Evolutionary conservation across 2,888 invertebrate genomes (phyloP), one percentile per base, ranked within the genome.

Genomic region (Synanthedon tipuliformis): DNA sequence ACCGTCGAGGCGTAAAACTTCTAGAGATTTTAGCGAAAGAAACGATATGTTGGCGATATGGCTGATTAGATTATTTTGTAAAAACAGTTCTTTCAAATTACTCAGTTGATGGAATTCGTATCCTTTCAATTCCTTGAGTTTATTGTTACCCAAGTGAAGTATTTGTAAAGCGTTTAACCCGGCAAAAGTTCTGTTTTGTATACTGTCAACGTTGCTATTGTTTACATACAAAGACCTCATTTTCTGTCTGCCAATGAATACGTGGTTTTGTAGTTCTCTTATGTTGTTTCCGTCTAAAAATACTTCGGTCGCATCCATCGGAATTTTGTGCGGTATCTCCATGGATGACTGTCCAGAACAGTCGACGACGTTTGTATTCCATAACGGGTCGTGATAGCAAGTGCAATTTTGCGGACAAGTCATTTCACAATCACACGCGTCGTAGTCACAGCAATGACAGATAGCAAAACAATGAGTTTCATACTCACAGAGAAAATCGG

Each of bases 381-480:
- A 97, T 59, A 94, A 92, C 75, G 95, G 94, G 73, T 98, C 97
- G 78, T 96, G 96, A 84, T 95, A 97, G 80, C 98, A 98, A 63
- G 94, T 93, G 87, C 98, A 98, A 69, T 95, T 95, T 66, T 92
- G 91, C 40, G 98, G 98, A 73, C 98, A 98, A 59, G 95, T 96
- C 94, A 97, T 96, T 88, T 97, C 96, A 84, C 98, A 98, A 81
- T 97, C 97, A 81, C 98, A 98, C 57, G 95, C 95, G 74, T 96
- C 96, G 75, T 95, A 97, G 75, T 97, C 97, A 82, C 98, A 98
- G 82, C 98, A 98, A 76, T 96, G 95, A 81, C 98, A 98, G 52
- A 95, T 90, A 48, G 96, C 94, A 80, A 97, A 97, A 85, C 98
- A 98, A 82, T 97, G 96, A 53, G 94, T 92, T 73, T 95, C 94